Base-by-base conservation (phyloP, 2,888 invertebrate species). In the Marasmarcha lunaedactyla region DNA sequence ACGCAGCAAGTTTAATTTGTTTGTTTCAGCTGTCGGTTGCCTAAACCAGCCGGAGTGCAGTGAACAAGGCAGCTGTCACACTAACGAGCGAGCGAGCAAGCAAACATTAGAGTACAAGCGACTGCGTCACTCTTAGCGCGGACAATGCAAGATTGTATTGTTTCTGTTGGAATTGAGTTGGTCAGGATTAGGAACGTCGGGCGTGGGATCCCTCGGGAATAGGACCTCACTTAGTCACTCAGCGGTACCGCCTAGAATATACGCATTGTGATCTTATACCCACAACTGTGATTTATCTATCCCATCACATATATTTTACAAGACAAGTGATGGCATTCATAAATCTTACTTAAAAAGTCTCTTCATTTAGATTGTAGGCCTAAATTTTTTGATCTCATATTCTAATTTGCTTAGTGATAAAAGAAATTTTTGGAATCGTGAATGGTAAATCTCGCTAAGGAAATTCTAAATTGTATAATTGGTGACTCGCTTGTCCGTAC, bases 311-410 rank as follows among this genome's bases (percentile, higher is more conserved):
- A 12, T 53, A 58, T 69, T 66, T 61, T 67, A 63, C 62, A 66
- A 62, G 65, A 65, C 58, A 52, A 55, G 77, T 71, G 77, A 69
- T 76, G 76, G 78, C 71, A 71, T 71, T 66, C 63, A 70, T 78
- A 72, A 74, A 79, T 77, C 74, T 63, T 70, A 76, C 74, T 76
- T 74, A 74, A 74, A 41, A 71, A 64, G 67, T 74, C 71, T 73
- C 74, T 72, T 72, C 71, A 67, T 14, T 14, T 81, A 81, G 81
- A 74, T 70, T 66, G 77, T 83, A 81, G 81, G 81, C 81, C 81
- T 83, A 81, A 78, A 71, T 74, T 70, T 72, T 78, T 78, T 83
- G 83, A 83, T 83, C 83, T 83, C 83, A 83, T 81, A 79, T 77
- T 81, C 81, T 83, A 72, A 81, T 83, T 81, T 81, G 81, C 79